phyloP scores from a whole-genome alignment of 2,113 vertebrate genomes.

The Hucho hucho region DNA sequence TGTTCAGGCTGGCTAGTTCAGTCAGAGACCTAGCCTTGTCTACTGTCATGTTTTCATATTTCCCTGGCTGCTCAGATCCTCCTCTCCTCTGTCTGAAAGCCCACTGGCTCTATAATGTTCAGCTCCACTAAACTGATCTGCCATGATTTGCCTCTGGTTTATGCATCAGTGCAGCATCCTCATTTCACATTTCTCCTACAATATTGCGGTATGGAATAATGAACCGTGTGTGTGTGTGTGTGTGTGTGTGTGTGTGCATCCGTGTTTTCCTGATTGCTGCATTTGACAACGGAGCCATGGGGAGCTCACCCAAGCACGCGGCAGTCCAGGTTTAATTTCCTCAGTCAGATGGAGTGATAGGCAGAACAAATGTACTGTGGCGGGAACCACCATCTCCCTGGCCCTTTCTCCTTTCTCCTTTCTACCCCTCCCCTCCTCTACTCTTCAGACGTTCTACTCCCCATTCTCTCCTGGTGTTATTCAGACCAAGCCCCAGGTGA shows the following conservation, averaged over 20 bases:
- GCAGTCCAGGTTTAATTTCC: constrained; percentile 75
- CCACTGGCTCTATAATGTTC: constrained; percentile 63
- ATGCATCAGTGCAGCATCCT: constrained; percentile 71
- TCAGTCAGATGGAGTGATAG: constrained; percentile 70
- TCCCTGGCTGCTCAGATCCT: constrained; percentile 34
- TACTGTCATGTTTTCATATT: constrained; percentile 38
- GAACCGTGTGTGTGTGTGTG: constrained; percentile 55
- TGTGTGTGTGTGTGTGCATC: constrained; percentile 18
- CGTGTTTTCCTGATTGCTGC: constrained; percentile 68
- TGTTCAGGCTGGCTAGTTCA: constrained; percentile 6
- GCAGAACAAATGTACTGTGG: constrained; percentile 69
- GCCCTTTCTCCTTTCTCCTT: neutral
- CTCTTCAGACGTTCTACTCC: constrained; percentile 22
- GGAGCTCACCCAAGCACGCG: constrained; percentile 66
- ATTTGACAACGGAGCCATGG: constrained; percentile 72
- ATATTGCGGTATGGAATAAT: constrained; percentile 72
- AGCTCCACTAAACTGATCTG: constrained; percentile 75
- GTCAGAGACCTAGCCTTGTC: constrained; percentile 8
- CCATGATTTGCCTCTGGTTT: constrained; percentile 70
- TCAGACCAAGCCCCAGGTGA: constrained; percentile 6
- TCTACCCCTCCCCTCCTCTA: constrained; percentile 9
- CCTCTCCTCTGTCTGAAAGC: constrained; percentile 51
- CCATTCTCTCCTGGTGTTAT: constrained; percentile 43
- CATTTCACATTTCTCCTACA: constrained; percentile 71
- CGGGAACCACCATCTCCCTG: constrained; percentile 46